These are phyloP conservation scores for Amphipyra berbera DNA, from an alignment of 2,888 invertebrate species.

Conservation along the genomic window DNA sequence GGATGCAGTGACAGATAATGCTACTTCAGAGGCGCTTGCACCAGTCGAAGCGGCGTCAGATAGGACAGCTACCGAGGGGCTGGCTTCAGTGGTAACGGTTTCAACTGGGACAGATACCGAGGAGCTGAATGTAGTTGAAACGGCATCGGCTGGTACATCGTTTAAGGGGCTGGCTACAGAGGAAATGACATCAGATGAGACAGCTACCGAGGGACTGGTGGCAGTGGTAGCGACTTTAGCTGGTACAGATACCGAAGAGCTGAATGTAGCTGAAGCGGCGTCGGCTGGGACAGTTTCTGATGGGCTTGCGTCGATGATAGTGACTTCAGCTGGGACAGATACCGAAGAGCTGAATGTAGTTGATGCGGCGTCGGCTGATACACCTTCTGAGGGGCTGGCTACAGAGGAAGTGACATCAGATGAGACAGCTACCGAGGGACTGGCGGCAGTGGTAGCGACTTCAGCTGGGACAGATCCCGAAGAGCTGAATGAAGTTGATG, in stretches of 20 bases:
- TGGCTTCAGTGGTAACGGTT: neutral
- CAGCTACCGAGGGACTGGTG: neutral
- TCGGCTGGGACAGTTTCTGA: slow-evolving; percentile 5
- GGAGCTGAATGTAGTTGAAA: neutral
- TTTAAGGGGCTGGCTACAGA: too few species aligned
- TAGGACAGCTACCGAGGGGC: neutral
- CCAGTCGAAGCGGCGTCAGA: neutral
- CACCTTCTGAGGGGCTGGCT: neutral
- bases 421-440: slow-evolving; percentile 5
- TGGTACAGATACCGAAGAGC: neutral
- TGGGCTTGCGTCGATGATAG: neutral
- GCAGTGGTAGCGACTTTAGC: slow-evolving; percentile 16
- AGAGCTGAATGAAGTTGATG: neutral
- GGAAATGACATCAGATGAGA: neutral
- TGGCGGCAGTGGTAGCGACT: neutral
- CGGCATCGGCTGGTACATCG: slow-evolving; percentile 2
- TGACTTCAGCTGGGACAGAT: neutral
- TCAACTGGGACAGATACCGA: neutral
- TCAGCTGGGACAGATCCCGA: neutral
- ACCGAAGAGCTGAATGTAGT: neutral
- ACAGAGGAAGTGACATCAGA: neutral
- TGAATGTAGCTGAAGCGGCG: neutral
- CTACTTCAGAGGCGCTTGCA: neutral
- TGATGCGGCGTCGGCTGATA: neutral
- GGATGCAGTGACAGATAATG: neutral